phyloP scores from a whole-genome alignment of 1,140 invertebrate species.

The Achroia grisella region DNA sequence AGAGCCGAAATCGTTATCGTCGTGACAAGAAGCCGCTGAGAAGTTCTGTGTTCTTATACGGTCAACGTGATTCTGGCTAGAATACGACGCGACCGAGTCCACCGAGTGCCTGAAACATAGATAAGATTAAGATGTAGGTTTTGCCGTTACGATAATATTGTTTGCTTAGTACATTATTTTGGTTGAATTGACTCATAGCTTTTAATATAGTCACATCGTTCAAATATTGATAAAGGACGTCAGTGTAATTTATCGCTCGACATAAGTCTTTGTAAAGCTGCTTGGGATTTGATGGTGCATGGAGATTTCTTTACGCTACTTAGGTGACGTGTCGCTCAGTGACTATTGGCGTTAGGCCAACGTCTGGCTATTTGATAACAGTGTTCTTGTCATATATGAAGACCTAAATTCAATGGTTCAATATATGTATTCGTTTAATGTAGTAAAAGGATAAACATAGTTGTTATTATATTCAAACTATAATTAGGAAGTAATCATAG shows the following conservation, averaged over 20 bases:
- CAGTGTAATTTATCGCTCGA: slow-evolving; percentile 5
- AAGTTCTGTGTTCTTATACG: slow-evolving; percentile 70
- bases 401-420: no score
- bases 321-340: background rate
- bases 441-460: no score
- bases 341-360: slow-evolving; percentile 14
- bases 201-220: slow-evolving; percentile 16
- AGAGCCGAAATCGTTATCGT: slow-evolving; percentile 63
- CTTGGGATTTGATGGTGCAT: background rate
- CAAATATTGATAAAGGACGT: slow-evolving; percentile 23
- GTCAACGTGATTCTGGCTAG: slow-evolving; percentile 74
- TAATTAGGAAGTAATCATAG: no score
- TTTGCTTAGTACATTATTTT: slow-evolving; percentile 36
- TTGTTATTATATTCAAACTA: no score
- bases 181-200: slow-evolving; percentile 24
- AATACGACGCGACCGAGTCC: slow-evolving; percentile 74
- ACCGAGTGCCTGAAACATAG: slow-evolving; percentile 70
- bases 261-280: background rate
- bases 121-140: slow-evolving; percentile 44
- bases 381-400: no score
- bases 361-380: background rate
- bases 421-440: no score
- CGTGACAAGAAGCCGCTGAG: slow-evolving; percentile 70
- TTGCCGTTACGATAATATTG: slow-evolving; percentile 30
- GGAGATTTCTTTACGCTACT: slow-evolving; percentile 1